Evolutionary conservation across 2,888 invertebrate genomes (phyloP).

Genomic region (Acholoe squamosa): DNA sequence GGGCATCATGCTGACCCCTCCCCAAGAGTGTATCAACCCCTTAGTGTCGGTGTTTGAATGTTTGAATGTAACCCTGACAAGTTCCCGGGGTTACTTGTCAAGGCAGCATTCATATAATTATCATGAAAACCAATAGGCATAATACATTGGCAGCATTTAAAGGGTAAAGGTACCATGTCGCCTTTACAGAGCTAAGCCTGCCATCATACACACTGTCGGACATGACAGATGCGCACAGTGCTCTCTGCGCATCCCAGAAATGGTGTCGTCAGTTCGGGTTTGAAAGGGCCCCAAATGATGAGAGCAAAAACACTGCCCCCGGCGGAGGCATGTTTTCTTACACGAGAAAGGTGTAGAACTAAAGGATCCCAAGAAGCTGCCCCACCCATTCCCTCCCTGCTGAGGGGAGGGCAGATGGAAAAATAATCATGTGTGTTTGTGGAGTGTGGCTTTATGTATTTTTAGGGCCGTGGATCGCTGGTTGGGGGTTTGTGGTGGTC

Average conservation of each 20-base stretch:
- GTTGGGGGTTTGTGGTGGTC: too few species aligned
- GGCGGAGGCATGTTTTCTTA: neutral
- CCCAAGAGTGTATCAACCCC: too few species aligned
- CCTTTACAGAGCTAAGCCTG: too few species aligned
- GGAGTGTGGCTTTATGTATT: neutral
- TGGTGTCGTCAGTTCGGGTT: slow-evolving; percentile 10
- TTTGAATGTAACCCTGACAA: too few species aligned
- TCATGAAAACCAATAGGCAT: too few species aligned
- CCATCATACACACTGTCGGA: neutral
- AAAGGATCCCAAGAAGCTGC: neutral
- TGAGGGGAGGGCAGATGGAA: neutral
- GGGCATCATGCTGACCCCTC: too few species aligned
- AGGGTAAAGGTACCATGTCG: too few species aligned
- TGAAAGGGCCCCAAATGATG: neutral
- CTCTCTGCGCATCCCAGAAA: neutral
- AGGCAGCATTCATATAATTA: too few species aligned
- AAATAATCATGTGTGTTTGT: slow-evolving; percentile 26
- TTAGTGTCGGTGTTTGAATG: too few species aligned
- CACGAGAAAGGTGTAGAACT: neutral
- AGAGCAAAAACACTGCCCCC: neutral
- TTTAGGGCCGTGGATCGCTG: slow-evolving; percentile 9
- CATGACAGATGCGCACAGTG: slow-evolving; percentile 1
- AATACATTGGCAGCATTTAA: too few species aligned
- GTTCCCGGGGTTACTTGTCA: too few species aligned
- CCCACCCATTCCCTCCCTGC: neutral